phyloP scores from a whole-genome alignment of 2,113 vertebrate species.

The Phyllopteryx taeniolatus region DNA sequence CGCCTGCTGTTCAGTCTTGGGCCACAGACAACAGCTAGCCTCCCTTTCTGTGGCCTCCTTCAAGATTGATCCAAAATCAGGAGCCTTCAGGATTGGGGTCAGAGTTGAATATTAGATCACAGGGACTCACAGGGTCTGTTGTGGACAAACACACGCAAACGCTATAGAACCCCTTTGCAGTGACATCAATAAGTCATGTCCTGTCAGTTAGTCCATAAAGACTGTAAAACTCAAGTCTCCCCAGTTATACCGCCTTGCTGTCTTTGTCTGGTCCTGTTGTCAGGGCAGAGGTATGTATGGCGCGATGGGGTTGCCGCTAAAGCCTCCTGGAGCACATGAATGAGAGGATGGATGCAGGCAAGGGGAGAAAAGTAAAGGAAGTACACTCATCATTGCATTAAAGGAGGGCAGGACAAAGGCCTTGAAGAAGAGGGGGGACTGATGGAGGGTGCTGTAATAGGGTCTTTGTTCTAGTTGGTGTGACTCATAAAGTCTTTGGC shows the following conservation, averaged over 20 bases:
- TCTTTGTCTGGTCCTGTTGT: constrained; percentile 65
- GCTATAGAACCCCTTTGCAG: constrained; percentile 11
- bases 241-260: constrained; percentile 28
- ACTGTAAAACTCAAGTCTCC: constrained; percentile 28
- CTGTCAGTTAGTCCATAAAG: constrained; percentile 43
- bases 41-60: constrained; percentile 6
- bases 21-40: background rate
- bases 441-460: constrained; percentile 53
- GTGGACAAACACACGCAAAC: constrained; percentile 17
- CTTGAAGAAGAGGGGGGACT: constrained; percentile 25
- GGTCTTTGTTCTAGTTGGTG: constrained; percentile 68
- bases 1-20: constrained; percentile 9
- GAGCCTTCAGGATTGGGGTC: constrained; percentile 22
- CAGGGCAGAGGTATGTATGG: constrained; percentile 64
- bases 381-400: constrained; percentile 60
- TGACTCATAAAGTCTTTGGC: constrained; percentile 57
- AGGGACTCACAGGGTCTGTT: constrained; percentile 23
- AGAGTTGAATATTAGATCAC: background rate
- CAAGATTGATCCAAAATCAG: constrained; percentile 25
- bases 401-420: constrained; percentile 37
- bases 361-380: constrained; percentile 57
- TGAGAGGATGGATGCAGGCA: constrained; percentile 55
- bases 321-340: constrained; percentile 55
- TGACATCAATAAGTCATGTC: constrained; percentile 38
- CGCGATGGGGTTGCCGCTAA: constrained; percentile 49